These are phyloP conservation scores for Phyllostomus discolor DNA, from an alignment of 2,113 vertebrate genomes.

Conservation along the genomic window DNA sequence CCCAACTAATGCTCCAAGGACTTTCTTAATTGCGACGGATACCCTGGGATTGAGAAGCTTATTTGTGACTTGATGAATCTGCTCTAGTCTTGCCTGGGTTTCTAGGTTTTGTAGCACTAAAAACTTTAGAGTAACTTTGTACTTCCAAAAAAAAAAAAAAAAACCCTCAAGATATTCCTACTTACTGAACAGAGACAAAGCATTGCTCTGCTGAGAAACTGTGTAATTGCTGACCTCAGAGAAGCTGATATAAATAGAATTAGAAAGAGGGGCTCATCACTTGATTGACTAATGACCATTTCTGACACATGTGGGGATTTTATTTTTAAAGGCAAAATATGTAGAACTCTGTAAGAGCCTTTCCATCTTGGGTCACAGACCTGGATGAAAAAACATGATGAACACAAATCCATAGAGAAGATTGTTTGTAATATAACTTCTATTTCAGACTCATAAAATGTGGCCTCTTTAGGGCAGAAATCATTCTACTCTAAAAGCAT, in stretches of 20 bases:
- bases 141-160: neutral
- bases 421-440: neutral
- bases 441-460: neutral
- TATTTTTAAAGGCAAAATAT: neutral
- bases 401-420: neutral
- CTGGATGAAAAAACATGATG: neutral
- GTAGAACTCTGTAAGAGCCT: neutral
- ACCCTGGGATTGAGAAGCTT: slow-evolving; percentile 43
- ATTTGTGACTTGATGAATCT: slow-evolving; percentile 68
- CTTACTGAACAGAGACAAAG: neutral
- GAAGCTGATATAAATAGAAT: neutral
- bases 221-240: neutral
- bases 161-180: neutral
- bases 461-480: neutral
- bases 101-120: slow-evolving; percentile 62
- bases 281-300: no score
- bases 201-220: neutral
- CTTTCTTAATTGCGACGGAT: slow-evolving; percentile 62
- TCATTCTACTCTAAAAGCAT: neutral
- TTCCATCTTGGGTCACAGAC: neutral
- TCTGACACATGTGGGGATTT: neutral
- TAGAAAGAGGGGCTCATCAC: rapidly evolving
- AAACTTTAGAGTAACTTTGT: slow-evolving; percentile 69
- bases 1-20: slow-evolving; percentile 60
- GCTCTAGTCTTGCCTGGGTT: slow-evolving; percentile 59